Conservation (phyloP, 2,888 invertebrate species). For the Elysia crispata region DNA sequence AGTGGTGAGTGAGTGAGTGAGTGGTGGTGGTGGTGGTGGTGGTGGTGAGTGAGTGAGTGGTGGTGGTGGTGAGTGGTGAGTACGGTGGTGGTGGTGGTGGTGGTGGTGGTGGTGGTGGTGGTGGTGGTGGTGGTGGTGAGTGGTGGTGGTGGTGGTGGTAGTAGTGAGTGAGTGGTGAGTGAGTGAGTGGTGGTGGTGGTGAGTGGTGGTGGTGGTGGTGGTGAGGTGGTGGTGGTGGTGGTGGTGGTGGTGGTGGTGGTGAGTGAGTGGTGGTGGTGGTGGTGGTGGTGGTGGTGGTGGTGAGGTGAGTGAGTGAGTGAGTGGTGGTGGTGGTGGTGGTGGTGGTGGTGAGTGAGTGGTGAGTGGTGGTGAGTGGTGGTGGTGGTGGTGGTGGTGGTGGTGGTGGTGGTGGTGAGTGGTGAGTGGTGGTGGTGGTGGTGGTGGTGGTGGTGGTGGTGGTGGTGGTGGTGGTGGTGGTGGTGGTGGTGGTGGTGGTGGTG, state of each 20-base stretch:
- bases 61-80: neutral
- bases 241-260: neutral
- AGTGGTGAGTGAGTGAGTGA: too few species aligned
- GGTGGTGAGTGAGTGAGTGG: neutral
- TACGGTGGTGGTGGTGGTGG: neutral
- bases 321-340: too few species aligned
- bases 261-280: neutral
- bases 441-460: constrained; percentile 9
- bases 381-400: constrained; percentile 18
- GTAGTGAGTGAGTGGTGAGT: too few species aligned
- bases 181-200: too few species aligned
- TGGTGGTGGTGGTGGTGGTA: constrained; percentile 17
- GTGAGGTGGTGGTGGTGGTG: too few species aligned
- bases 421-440: too few species aligned
- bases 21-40: neutral
- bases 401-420: too few species aligned
- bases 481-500: constrained; percentile 13
- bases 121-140: constrained; percentile 5
- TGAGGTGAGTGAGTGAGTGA: too few species aligned
- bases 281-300: constrained; percentile 9
- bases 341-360: too few species aligned
- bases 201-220: too few species aligned
- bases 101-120: constrained; percentile 9
- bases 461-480: constrained; percentile 9
- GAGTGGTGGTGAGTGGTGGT: neutral